Percentiles rank a stretch among this genome's conserved stretches.
Evolutionary conservation across 1,140 invertebrate species (phyloP).

Genomic region (Alviniconcha marisindica): DNA sequence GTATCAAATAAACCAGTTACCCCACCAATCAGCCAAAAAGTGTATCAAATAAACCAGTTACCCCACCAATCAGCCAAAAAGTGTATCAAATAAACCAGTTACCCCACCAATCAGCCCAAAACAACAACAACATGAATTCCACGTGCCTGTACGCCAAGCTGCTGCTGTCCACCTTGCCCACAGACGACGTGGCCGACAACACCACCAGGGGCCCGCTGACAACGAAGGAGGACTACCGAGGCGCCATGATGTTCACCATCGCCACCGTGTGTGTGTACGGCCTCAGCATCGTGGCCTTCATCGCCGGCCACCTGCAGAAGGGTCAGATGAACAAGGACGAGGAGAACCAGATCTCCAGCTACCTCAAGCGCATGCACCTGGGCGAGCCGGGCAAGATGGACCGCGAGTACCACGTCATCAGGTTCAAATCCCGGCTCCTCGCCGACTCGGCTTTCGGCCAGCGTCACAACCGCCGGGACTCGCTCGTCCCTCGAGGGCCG

Average conservation of each 20-base stretch:
- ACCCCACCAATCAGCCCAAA: too few species aligned
- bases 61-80: too few species aligned
- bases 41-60: too few species aligned
- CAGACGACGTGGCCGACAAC: too few species aligned
- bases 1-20: too few species aligned
- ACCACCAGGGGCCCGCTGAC: not conserved
- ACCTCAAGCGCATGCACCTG: not conserved
- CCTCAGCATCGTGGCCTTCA: slow-evolving; percentile 47
- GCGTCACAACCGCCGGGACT: slow-evolving; percentile 9
- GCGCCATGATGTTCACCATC: slow-evolving; percentile 48
- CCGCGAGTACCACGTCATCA: slow-evolving; percentile 1
- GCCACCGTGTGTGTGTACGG: slow-evolving; percentile 47
- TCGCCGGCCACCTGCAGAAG: slow-evolving; percentile 42
- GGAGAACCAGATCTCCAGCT: slow-evolving; percentile 9
- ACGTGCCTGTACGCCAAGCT: too few species aligned
- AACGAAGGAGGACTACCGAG: not conserved
- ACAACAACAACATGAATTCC: too few species aligned
- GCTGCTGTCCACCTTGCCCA: too few species aligned
- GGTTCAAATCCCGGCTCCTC: not conserved
- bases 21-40: too few species aligned
- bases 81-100: too few species aligned
- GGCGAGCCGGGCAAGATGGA: not conserved
- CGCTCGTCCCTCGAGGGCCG: not conserved
- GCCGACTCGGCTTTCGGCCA: slow-evolving; percentile 1
- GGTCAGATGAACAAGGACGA: slow-evolving; percentile 3